phyloP scores from a whole-genome alignment of 2,888 invertebrate genomes.

The Scaptomyza flava region DNA sequence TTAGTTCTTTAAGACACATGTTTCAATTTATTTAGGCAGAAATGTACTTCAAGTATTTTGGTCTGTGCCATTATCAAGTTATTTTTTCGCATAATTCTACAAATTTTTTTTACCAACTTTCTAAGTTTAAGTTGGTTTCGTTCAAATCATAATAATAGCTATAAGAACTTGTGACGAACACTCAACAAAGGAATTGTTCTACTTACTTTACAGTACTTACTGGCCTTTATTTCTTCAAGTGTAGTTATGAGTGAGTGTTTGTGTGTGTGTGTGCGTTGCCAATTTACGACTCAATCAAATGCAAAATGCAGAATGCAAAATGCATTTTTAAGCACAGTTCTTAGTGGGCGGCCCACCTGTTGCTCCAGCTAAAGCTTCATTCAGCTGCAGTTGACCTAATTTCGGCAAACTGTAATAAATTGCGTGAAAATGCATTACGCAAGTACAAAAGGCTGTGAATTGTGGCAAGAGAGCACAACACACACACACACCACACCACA shows the following conservation, averaged over 20 bases:
- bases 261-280: conserved; percentile 61
- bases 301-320: conserved; percentile 42
- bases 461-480: conserved; percentile 53
- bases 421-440: conserved; percentile 78
- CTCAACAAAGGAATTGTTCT: neutral
- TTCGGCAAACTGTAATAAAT: conserved; percentile 72
- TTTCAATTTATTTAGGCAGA: too few relatives aligned
- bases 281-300: conserved; percentile 77
- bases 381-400: conserved; percentile 62
- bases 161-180: neutral
- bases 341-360: conserved; percentile 58
- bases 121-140: neutral
- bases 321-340: conserved; percentile 39
- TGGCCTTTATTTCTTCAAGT: conserved; percentile 1
- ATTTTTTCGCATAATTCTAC: too few relatives aligned
- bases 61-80: too few relatives aligned
- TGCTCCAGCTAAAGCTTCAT: conserved; percentile 17
- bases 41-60: too few relatives aligned
- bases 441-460: conserved; percentile 77
- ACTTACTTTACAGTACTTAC: neutral
- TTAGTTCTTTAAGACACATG: too few relatives aligned
- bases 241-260: conserved; percentile 1
- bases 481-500: conserved; percentile 4
- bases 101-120: neutral
- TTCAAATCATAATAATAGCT: neutral